phyloP scores from a whole-genome alignment of 2,113 vertebrate genomes.

The Perognathus longimembris region DNA sequence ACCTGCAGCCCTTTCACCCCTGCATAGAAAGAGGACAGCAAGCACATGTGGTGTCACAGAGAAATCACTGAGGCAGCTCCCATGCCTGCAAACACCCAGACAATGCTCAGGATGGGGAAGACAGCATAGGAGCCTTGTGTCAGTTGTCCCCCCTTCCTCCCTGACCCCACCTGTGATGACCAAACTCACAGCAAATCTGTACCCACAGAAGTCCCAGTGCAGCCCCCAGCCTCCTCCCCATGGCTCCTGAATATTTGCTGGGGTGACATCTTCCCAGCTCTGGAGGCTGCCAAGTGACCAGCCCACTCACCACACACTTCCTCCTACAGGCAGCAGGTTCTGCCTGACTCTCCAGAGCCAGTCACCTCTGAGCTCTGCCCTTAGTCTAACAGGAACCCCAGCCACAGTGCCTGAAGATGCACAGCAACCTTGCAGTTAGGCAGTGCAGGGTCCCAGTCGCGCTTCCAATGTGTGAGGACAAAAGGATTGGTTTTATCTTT shows the following conservation, averaged over 20 bases:
- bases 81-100: background rate
- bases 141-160: background rate
- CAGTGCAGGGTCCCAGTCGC: no score
- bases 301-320: background rate
- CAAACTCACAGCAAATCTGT: constrained; percentile 61
- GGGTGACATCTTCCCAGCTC: background rate
- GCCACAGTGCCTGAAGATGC: background rate
- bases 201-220: constrained; percentile 43
- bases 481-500: no score
- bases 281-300: background rate
- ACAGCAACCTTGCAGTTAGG: no score
- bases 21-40: constrained; percentile 42
- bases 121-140: background rate
- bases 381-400: background rate
- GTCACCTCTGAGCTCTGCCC: background rate
- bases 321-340: background rate
- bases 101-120: background rate
- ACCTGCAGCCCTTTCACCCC: background rate
- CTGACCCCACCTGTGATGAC: no score
- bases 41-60: background rate
- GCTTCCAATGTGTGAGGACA: no score
- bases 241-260: background rate
- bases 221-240: background rate
- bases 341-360: background rate
- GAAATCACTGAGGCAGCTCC: background rate